Percentiles rank a stretch among this genome's conserved stretches.
phyloP scores from a whole-genome alignment of 1,140 invertebrate species.

The Drosophila quadrilineata region DNA sequence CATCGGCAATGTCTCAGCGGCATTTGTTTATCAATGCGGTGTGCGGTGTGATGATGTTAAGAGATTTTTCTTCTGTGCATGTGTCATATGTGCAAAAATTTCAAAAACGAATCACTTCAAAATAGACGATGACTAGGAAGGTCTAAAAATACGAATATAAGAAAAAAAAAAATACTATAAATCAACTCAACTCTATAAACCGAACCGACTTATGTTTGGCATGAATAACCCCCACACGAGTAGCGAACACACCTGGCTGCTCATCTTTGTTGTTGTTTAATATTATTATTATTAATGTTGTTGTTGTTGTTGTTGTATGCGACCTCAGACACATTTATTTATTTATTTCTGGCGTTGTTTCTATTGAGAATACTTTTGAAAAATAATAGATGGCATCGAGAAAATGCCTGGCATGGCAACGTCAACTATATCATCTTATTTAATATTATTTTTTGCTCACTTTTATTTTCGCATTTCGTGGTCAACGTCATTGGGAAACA shows the following conservation, averaged over 20 bases:
- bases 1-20: slow-evolving; percentile 18
- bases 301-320: too few relatives aligned
- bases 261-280: too few relatives aligned
- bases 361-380: slow-evolving; percentile 16
- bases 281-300: too few relatives aligned
- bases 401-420: slow-evolving; percentile 41
- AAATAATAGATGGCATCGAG: slow-evolving; percentile 35
- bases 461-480: too few relatives aligned
- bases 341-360: slow-evolving; percentile 18
- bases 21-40: slow-evolving; percentile 50
- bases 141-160: slow-evolving; percentile 59
- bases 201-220: too few relatives aligned
- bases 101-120: slow-evolving; percentile 59
- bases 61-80: slow-evolving; percentile 26
- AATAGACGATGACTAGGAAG: slow-evolving; percentile 64
- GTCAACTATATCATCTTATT: slow-evolving; percentile 39
- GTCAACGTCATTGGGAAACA: slow-evolving; percentile 53
- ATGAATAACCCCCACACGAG: slow-evolving; percentile 24
- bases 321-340: slow-evolving; percentile 45
- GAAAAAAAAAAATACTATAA: slow-evolving; percentile 21
- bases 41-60: slow-evolving; percentile 35
- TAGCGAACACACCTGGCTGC: slow-evolving; percentile 67
- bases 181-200: too few relatives aligned
- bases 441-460: too few relatives aligned
- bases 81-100: slow-evolving; percentile 76